These are phyloP conservation scores for Pectinophora gossypiella DNA, from an alignment of 1,140 invertebrate species.

Conservation along the genomic window DNA sequence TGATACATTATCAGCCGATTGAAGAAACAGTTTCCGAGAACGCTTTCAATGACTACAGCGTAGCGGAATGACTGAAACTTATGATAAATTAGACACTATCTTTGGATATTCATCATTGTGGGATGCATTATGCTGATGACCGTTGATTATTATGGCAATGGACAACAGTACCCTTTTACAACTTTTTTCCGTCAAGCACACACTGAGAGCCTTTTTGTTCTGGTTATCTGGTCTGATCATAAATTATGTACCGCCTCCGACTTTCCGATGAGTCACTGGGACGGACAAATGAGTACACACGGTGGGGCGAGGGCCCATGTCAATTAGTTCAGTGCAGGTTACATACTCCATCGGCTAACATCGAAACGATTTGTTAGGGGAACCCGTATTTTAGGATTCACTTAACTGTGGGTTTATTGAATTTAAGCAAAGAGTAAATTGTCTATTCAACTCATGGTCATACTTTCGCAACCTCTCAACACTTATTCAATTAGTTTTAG, in stretches of 20 bases:
- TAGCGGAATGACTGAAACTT: neutral
- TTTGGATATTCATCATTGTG: too few relatives aligned
- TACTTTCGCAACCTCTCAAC: too few relatives aligned
- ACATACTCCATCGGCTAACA: neutral
- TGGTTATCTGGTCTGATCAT: slow-evolving; percentile 36
- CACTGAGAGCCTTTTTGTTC: too few relatives aligned
- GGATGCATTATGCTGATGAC: too few relatives aligned
- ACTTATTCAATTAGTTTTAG: too few relatives aligned
- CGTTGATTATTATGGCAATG: too few relatives aligned
- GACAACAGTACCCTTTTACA: too few relatives aligned
- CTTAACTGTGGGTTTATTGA: neutral
- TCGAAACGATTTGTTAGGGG: neutral
- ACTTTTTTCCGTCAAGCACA: too few relatives aligned
- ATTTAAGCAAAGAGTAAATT: too few relatives aligned
- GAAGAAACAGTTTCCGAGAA: neutral
- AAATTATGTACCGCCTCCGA: slow-evolving; percentile 37
- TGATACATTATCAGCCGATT: slow-evolving; percentile 16
- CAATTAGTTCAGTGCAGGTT: neutral
- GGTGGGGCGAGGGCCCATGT: neutral
- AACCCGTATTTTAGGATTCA: neutral
- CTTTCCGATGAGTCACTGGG: slow-evolving; percentile 49
- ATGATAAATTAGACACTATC: too few relatives aligned
- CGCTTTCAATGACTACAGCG: neutral
- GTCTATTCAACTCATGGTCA: too few relatives aligned
- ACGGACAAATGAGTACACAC: slow-evolving; percentile 32